A percentile compares a stretch with the other conserved stretches of the same genome.
phyloP scores from a whole-genome alignment of 2,888 invertebrate species.

The Thyatira batis region DNA sequence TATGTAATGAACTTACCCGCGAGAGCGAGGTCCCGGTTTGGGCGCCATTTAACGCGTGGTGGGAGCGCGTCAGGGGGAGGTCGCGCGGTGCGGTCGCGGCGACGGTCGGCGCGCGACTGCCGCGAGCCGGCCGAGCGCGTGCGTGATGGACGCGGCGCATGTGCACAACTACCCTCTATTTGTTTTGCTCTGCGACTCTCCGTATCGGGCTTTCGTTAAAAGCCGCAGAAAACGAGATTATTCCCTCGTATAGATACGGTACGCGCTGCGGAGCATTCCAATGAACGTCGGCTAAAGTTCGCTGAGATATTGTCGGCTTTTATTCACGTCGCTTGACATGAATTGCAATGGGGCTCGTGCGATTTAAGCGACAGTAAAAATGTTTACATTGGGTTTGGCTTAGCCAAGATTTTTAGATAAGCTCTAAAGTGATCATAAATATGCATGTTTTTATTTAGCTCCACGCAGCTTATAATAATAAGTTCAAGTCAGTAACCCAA shows the following conservation, averaged over 20 bases:
- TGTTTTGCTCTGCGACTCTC: conserved; percentile 67
- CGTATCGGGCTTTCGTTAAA: conserved; percentile 46
- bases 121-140: conserved; percentile 55
- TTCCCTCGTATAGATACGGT: conserved; percentile 60
- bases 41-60: conserved; percentile 78
- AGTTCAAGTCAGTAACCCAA: no score
- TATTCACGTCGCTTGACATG: conserved; percentile 51
- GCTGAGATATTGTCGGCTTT: conserved; percentile 52
- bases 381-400: not conserved
- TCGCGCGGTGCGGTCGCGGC: conserved; percentile 55
- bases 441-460: no score
- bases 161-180: conserved; percentile 62
- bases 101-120: conserved; percentile 70
- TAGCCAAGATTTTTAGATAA: conserved; percentile 11
- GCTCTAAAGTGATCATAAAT: no score
- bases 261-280: conserved; percentile 58
- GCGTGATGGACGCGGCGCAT: conserved; percentile 62
- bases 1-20: conserved; percentile 69
- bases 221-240: conserved; percentile 74
- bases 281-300: conserved; percentile 53
- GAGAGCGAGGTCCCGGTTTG: conserved; percentile 66
- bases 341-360: conserved; percentile 42
- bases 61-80: conserved; percentile 38
- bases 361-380: conserved; percentile 13
- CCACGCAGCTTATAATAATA: conserved; percentile 1